phyloP scores from a whole-genome alignment of 1,140 invertebrate species.

The Cyphomyrmex costatus region DNA sequence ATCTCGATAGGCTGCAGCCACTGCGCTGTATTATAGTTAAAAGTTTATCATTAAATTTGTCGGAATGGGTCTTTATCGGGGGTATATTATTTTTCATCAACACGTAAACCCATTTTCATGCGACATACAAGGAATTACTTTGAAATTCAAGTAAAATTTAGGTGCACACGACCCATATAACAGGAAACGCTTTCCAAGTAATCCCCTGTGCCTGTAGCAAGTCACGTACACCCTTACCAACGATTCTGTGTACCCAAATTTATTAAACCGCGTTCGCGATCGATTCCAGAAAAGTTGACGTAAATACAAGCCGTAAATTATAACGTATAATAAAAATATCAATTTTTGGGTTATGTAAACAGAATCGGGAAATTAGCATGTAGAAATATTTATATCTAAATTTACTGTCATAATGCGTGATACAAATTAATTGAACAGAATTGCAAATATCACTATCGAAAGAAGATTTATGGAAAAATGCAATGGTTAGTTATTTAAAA shows the following conservation, averaged over 20 bases:
- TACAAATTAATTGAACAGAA: neutral
- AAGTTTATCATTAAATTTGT: constrained; percentile 54
- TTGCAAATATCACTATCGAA: neutral
- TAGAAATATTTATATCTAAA: constrained; percentile 1
- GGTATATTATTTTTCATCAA: constrained; percentile 57
- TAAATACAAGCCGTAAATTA: constrained; percentile 39
- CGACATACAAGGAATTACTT: constrained; percentile 62
- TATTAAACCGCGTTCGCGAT: constrained; percentile 43
- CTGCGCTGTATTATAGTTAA: constrained; percentile 32
- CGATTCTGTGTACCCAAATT: constrained; percentile 63
- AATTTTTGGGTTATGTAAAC: constrained; percentile 7
- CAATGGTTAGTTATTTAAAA: constrained; percentile 42
- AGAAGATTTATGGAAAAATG: constrained; percentile 12
- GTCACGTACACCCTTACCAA: constrained; percentile 68
- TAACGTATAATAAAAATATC: constrained; percentile 34
- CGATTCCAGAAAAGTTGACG: constrained; percentile 42
- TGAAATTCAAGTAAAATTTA: constrained; percentile 67
- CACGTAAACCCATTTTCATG: constrained; percentile 51
- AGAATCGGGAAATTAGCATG: neutral
- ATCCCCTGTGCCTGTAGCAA: constrained; percentile 67
- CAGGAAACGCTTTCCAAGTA: constrained; percentile 60
- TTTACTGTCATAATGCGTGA: neutral
- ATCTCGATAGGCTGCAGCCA: neutral
- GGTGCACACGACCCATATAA: constrained; percentile 61
- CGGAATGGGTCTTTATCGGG: constrained; percentile 2